Conservation (phyloP, 1,140 invertebrate species). For the Probaryconus sp. region DNA sequence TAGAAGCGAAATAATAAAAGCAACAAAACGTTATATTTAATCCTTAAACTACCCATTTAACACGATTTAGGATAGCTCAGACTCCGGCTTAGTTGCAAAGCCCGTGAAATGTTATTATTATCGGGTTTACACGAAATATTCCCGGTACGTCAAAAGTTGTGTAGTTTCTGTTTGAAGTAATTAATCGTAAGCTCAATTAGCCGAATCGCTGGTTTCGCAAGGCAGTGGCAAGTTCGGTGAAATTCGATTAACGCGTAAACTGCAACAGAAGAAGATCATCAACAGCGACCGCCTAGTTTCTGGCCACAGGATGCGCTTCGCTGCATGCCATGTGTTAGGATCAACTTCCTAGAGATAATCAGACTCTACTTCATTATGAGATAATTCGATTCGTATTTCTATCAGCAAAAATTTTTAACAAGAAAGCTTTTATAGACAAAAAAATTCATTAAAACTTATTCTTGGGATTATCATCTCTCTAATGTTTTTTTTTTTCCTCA, state of each 20-base stretch:
- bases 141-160: slow-evolving; percentile 38
- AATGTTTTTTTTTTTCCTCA: no score
- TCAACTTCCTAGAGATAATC: slow-evolving; percentile 10
- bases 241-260: slow-evolving; percentile 30
- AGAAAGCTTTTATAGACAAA: not conserved
- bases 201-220: slow-evolving; percentile 10
- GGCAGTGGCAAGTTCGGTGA: slow-evolving; percentile 19
- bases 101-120: slow-evolving; percentile 40
- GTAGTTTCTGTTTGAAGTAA: slow-evolving; percentile 29
- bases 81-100: not conserved
- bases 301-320: slow-evolving; percentile 27
- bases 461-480: no score
- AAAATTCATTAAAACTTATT: no score
- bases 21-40: no score
- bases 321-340: slow-evolving; percentile 5
- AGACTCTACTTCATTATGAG: not conserved
- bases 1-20: no score
- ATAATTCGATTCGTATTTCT: not conserved
- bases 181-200: slow-evolving; percentile 37
- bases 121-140: slow-evolving; percentile 36
- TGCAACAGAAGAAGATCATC: slow-evolving; percentile 27
- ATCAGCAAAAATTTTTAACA: not conserved
- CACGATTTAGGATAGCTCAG: no score
- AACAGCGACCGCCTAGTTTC: slow-evolving; percentile 5
- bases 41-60: no score